Conservation (phyloP, 2,797 vertebrate genomes). For the Stomatorhinus walkeri region DNA sequence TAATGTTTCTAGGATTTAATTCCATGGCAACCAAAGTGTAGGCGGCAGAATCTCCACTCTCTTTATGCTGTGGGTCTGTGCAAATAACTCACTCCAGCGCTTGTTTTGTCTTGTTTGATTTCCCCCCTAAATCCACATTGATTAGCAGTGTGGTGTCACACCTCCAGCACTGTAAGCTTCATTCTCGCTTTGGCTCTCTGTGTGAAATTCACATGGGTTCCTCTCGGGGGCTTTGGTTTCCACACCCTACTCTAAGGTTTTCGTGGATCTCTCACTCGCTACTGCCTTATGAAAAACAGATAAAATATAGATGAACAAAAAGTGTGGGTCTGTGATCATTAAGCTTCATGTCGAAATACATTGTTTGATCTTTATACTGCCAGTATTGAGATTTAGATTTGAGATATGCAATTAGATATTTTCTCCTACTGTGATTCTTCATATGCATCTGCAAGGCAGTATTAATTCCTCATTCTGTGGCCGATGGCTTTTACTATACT, state of each 20-base stretch:
- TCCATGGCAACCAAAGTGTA: constrained; percentile 5
- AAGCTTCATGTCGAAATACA: background rate
- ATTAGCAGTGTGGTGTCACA: background rate
- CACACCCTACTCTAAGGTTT: background rate
- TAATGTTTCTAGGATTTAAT: background rate
- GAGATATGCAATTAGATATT: background rate
- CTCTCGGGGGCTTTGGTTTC: background rate
- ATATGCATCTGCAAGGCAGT: background rate
- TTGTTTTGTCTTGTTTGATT: background rate
- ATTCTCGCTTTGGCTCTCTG: background rate
- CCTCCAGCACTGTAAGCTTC: background rate
- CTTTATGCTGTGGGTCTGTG: background rate
- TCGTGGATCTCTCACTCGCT: background rate
- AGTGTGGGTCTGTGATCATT: background rate
- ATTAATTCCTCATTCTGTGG: background rate
- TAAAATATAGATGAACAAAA: background rate
- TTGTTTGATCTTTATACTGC: background rate
- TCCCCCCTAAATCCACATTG: background rate
- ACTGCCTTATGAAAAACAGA: background rate
- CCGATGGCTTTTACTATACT: background rate
- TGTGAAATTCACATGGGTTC: background rate
- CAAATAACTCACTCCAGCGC: constrained; percentile 1
- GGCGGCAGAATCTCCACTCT: background rate
- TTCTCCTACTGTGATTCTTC: background rate
- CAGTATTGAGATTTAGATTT: background rate